These are phyloP conservation scores for Diplodus sargus DNA, from an alignment of 2,797 vertebrate species.

Conservation along the genomic window DNA sequence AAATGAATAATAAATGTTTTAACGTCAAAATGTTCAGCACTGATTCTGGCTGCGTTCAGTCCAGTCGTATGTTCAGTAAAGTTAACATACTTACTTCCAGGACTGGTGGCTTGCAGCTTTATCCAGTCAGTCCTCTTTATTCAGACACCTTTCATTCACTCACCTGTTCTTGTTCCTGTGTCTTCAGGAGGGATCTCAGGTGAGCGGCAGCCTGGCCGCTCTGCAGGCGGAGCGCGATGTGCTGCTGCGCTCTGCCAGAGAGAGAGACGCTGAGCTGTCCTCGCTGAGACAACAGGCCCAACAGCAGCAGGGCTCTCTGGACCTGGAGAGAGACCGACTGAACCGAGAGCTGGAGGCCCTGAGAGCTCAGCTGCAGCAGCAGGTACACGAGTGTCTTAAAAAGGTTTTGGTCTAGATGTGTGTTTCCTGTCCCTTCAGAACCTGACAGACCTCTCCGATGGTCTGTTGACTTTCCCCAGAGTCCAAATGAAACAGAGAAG, in stretches of 20 bases:
- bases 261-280: slow-evolving; percentile 78
- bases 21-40: too few species aligned
- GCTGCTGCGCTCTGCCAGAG: slow-evolving; percentile 75
- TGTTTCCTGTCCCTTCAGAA: too few species aligned
- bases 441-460: too few species aligned
- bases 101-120: neutral
- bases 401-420: neutral
- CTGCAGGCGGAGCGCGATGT: slow-evolving; percentile 84
- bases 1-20: neutral
- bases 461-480: neutral
- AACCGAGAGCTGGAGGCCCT: slow-evolving; percentile 74
- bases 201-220: slow-evolving; percentile 73
- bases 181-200: slow-evolving; percentile 74
- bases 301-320: slow-evolving; percentile 75
- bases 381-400: slow-evolving; percentile 55
- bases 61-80: too few species aligned
- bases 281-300: slow-evolving; percentile 81
- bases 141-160: neutral
- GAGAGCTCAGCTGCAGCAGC: slow-evolving; percentile 80
- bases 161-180: neutral
- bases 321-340: slow-evolving; percentile 77
- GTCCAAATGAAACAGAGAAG: neutral
- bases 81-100: too few species aligned
- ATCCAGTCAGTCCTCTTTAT: neutral
- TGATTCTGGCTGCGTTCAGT: too few species aligned